Conservation (phyloP, 2,888 invertebrate species). For the Agrilus biguttatus region DNA sequence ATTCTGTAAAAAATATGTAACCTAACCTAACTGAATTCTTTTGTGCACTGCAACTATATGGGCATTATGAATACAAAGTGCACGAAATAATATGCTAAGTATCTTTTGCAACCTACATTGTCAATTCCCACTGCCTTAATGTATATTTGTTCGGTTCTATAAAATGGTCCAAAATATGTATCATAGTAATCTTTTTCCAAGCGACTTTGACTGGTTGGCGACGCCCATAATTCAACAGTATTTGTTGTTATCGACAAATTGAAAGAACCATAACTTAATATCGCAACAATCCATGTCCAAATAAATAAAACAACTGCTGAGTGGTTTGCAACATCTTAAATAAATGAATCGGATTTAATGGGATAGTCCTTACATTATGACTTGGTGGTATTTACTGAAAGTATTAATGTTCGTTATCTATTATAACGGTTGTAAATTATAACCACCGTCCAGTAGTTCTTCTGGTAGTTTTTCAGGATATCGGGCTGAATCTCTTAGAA, state of each 20-base stretch:
- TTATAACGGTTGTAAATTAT: too few relatives aligned
- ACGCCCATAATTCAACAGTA: slow-evolving; percentile 89
- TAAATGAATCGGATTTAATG: slow-evolving; percentile 1
- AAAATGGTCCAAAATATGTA: slow-evolving; percentile 74
- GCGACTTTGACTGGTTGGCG: slow-evolving; percentile 64
- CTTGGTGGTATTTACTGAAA: too few relatives aligned
- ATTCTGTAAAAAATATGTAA: too few relatives aligned
- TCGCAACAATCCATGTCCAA: slow-evolving; percentile 44
- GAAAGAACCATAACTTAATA: slow-evolving; percentile 51
- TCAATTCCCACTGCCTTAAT: slow-evolving; percentile 48
- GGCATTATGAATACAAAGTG: too few relatives aligned
- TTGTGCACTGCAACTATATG: too few relatives aligned
- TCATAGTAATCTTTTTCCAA: slow-evolving; percentile 80
- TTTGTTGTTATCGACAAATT: slow-evolving; percentile 64
- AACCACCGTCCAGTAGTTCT: too few relatives aligned
- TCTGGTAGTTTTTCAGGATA: too few relatives aligned
- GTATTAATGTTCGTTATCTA: too few relatives aligned
- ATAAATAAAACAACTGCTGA: slow-evolving; percentile 49
- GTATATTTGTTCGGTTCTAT: slow-evolving; percentile 79
- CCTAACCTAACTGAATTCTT: too few relatives aligned
- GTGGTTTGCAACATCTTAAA: slow-evolving; percentile 49
- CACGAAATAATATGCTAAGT: too few relatives aligned
- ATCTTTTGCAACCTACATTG: slow-evolving; percentile 26
- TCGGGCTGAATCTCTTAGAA: too few relatives aligned
- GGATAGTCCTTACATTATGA: too few relatives aligned